Evolutionary conservation across 1,140 invertebrate genomes (phyloP), one percentile per base, ranked within the genome.

Genomic region (Magallana ariakensis): DNA sequence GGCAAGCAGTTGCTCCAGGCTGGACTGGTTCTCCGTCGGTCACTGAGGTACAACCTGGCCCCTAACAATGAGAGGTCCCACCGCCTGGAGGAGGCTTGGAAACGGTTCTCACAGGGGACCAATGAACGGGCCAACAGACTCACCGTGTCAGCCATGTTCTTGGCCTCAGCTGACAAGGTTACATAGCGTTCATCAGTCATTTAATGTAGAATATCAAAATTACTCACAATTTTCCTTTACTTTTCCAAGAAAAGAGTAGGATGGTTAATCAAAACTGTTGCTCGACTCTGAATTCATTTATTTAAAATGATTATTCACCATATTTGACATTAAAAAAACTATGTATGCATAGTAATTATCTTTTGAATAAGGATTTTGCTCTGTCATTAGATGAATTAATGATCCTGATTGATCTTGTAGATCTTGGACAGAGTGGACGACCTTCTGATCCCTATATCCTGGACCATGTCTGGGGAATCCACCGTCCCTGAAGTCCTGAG

Each of bases 71-170:
- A 93, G 80, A 92, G 96, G 13, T 94, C 95, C 58, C 92, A 95
- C 60, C 94, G 95, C 90, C 94, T 97, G 85, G 95, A 96, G 54
- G 95, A 96, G 87, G 96, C 96, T 2, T 97, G 97, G 97, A 96
- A 96, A 87, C 95, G 95, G 85, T 95, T 97, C 13, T 95, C 97
- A 66, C 95, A 95, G 3, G 96, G 97, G 58, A 96, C 96, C 85
- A 96, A 97, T 93, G 97, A 97, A 94, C 96, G 97, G 92, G 96
- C 97, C 93, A 97, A 97, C 0, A 95, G 97, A 11, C 94, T 97
- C 7, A 95, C 96, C 87, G 97, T 97, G 9, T 97, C 96, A 0
- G 96, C 96, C 15, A 96, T 97, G 60, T 97, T 97, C 91, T 96
- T 97, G 93, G 95, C 96, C 87, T 97, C 96, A 83, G 96, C 97